Conservation (phyloP, 2,113 vertebrate species). For the Colistium nudipinnis region DNA sequence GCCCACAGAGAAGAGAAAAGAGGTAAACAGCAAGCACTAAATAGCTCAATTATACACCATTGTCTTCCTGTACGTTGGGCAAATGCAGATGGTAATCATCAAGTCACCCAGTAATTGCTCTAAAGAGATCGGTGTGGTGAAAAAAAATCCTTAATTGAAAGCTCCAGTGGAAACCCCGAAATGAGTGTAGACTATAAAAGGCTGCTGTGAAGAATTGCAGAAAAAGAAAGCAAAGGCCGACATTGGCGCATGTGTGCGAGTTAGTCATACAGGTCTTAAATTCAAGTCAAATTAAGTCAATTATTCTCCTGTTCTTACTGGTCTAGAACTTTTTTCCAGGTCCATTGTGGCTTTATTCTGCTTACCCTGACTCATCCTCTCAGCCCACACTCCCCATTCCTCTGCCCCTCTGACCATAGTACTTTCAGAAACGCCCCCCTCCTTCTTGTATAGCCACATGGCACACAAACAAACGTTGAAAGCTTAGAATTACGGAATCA, state of each 20-base stretch:
- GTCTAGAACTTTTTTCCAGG: background rate
- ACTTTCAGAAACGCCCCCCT: conserved; percentile 21
- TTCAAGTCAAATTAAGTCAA: background rate
- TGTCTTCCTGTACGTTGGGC: conserved; percentile 2
- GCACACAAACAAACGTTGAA: too few species aligned
- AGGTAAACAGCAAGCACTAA: background rate
- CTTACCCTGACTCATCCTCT: background rate
- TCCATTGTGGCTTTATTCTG: background rate
- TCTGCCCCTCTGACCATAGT: conserved; percentile 29
- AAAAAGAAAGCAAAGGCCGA: background rate
- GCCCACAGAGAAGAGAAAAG: conserved; percentile 13
- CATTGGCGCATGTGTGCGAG: background rate
- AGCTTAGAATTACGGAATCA: too few species aligned
- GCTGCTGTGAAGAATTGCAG: background rate
- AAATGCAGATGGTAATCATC: conserved; percentile 12
- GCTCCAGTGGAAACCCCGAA: background rate
- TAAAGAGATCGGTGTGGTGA: too few species aligned
- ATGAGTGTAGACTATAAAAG: too few species aligned
- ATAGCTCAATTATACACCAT: conserved; percentile 17
- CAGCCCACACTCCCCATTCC: conserved; percentile 6
- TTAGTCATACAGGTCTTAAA: background rate
- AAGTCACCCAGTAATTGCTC: background rate
- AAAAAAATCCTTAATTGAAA: conserved; percentile 10
- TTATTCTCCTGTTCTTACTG: background rate
- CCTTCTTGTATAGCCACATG: conserved; percentile 30